phyloP scores from a whole-genome alignment of 2,888 invertebrate genomes.

The Ormyrus pomaceus region DNA sequence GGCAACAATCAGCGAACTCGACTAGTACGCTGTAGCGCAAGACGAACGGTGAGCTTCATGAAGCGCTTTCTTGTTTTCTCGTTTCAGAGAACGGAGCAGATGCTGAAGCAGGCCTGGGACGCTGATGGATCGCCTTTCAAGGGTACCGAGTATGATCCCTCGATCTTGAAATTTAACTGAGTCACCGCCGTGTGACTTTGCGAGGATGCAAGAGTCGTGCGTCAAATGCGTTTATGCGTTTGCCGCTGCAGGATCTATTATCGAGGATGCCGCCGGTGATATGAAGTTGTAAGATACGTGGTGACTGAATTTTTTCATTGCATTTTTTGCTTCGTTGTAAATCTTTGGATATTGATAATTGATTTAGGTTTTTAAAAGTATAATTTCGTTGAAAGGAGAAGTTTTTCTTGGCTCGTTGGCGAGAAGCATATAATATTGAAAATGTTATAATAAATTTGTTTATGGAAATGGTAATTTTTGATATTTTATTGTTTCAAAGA shows the following conservation, averaged over 20 bases:
- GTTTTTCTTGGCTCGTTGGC: too few species aligned
- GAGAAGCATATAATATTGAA: too few species aligned
- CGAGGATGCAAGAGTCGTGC: neutral
- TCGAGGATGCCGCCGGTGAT: too few species aligned
- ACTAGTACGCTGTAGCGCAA: neutral
- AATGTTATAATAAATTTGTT: too few species aligned
- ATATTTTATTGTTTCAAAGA: too few species aligned
- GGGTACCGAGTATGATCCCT: conserved; percentile 90
- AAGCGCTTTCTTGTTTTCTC: conserved; percentile 29
- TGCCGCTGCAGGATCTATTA: too few species aligned
- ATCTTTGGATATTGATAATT: too few species aligned
- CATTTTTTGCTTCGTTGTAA: too few species aligned
- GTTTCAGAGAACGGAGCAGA: conserved; percentile 78
- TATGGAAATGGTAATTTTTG: too few species aligned
- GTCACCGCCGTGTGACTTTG: neutral
- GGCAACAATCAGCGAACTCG: conserved; percentile 30
- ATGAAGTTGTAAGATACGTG: neutral
- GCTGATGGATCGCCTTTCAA: conserved; percentile 91
- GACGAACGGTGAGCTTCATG: neutral
- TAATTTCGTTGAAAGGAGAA: too few species aligned
- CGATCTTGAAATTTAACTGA: conserved; percentile 74
- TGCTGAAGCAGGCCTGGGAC: conserved; percentile 89
- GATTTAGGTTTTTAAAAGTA: too few species aligned
- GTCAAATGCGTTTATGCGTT: too few species aligned
- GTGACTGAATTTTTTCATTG: neutral